Conservation (phyloP, 2,113 vertebrate species). For the Amphiprion percula region DNA sequence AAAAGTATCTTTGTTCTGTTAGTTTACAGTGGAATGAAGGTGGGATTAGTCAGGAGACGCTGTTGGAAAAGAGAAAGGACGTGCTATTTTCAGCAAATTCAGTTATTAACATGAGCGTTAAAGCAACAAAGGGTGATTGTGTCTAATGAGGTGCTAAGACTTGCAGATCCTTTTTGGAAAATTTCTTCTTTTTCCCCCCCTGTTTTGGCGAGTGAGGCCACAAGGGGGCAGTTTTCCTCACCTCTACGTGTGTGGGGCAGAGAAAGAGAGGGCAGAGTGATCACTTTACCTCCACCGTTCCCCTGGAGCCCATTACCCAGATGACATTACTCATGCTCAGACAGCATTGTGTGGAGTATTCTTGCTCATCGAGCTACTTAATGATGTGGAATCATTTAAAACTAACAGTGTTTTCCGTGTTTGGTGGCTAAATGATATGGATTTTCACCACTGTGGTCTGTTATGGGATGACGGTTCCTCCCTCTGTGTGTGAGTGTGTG, state of each 20-base stretch:
- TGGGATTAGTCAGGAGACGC: conserved; percentile 37
- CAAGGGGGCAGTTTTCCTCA: conserved; percentile 81
- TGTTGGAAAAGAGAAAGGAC: conserved; percentile 39
- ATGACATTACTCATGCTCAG: conserved; percentile 66
- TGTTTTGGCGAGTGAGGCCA: conserved; percentile 66
- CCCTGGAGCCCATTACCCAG: conserved; percentile 64
- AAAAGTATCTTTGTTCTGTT: conserved; percentile 65
- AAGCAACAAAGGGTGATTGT: conserved; percentile 61
- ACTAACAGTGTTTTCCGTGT: conserved; percentile 66
- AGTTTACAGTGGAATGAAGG: conserved; percentile 42
- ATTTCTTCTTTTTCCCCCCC: neutral
- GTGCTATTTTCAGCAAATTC: conserved; percentile 37
- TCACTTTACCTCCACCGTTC: conserved; percentile 63
- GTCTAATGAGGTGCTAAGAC: conserved; percentile 54
- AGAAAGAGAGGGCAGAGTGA: conserved; percentile 48
- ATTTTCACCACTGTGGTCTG: conserved; percentile 57
- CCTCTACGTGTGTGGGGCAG: conserved; percentile 38
- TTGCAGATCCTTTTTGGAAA: conserved; percentile 48
- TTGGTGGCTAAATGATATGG: conserved; percentile 64
- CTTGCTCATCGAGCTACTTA: conserved; percentile 69
- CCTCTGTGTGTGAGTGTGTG: conserved; percentile 10
- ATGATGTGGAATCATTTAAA: conserved; percentile 79
- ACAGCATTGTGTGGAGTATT: conserved; percentile 64
- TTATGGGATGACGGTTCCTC: conserved; percentile 13
- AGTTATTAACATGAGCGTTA: conserved; percentile 40